Percentiles rank a stretch among this genome's conserved stretches.
phyloP scores from a whole-genome alignment of 2,888 invertebrate species.

The Ceratothoa steindachneri region DNA sequence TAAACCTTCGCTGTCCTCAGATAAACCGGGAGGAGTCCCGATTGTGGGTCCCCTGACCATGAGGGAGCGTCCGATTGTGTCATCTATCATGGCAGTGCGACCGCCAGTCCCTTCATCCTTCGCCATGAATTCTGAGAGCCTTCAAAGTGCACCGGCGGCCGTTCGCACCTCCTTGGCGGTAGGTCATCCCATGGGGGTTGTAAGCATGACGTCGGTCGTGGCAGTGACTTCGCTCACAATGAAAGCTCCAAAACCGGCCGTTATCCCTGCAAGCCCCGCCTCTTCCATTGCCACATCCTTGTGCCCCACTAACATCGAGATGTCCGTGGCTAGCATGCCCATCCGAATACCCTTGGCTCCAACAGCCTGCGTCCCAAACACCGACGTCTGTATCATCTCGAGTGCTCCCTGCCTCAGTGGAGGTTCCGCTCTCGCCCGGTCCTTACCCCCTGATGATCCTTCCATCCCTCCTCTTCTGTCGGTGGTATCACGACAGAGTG shows the following conservation, averaged over 20 bases:
- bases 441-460: not conserved
- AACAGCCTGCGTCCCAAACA: not conserved
- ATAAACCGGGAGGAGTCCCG: no score
- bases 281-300: not conserved
- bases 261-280: not conserved
- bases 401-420: not conserved
- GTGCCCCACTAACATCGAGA: not conserved
- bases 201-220: not conserved
- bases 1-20: not conserved
- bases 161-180: not conserved
- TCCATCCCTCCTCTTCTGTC: not conserved
- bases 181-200: not conserved
- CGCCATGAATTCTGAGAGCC: constrained; percentile 8
- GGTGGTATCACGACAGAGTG: not conserved
- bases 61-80: constrained; percentile 49
- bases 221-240: not conserved
- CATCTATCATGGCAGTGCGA: constrained; percentile 48
- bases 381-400: not conserved
- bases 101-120: constrained; percentile 15
- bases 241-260: not conserved
- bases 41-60: not conserved
- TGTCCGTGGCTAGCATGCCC: not conserved
- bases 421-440: not conserved
- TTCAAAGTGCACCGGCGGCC: constrained; percentile 3
- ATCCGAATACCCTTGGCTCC: not conserved